A percentile compares a stretch with the other conserved stretches of the same genome.
These are phyloP conservation scores for Drosophila nigrodunni DNA, from an alignment of 1,140 invertebrate genomes.

Conservation along the genomic window DNA sequence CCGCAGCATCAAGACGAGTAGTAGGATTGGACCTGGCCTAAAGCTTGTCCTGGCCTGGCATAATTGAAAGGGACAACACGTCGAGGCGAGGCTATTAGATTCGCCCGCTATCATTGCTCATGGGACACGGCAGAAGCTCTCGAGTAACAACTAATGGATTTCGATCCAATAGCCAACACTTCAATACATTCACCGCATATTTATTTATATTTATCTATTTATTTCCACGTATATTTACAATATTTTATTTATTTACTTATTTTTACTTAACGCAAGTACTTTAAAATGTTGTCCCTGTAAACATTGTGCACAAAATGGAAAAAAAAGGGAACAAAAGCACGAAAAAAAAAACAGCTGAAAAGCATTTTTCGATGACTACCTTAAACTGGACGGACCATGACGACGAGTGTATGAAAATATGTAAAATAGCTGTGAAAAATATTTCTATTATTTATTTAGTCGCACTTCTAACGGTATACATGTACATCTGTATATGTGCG, in stretches of 20 bases:
- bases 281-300: constrained; percentile 63
- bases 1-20: constrained; percentile 36
- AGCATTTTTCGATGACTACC: constrained; percentile 28
- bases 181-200: constrained; percentile 39
- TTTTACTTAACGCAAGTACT: constrained; percentile 73
- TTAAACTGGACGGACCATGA: constrained; percentile 8
- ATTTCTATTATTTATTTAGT: constrained; percentile 81
- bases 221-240: neutral
- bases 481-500: neutral
- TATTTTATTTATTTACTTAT: constrained; percentile 64
- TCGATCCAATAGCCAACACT: constrained; percentile 35
- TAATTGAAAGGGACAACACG: constrained; percentile 83
- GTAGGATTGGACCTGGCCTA: constrained; percentile 24
- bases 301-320: constrained; percentile 45
- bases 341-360: constrained; percentile 31
- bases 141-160: constrained; percentile 67
- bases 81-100: constrained; percentile 79
- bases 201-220: constrained; percentile 69
- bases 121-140: constrained; percentile 60
- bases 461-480: constrained; percentile 31
- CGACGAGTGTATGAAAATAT: constrained; percentile 50
- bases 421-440: constrained; percentile 77
- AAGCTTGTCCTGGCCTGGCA: constrained; percentile 41
- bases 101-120: constrained; percentile 75
- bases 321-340: no score